These are phyloP conservation scores for Papilio machaon DNA, from an alignment of 1,140 invertebrate species.

Conservation along the genomic window DNA sequence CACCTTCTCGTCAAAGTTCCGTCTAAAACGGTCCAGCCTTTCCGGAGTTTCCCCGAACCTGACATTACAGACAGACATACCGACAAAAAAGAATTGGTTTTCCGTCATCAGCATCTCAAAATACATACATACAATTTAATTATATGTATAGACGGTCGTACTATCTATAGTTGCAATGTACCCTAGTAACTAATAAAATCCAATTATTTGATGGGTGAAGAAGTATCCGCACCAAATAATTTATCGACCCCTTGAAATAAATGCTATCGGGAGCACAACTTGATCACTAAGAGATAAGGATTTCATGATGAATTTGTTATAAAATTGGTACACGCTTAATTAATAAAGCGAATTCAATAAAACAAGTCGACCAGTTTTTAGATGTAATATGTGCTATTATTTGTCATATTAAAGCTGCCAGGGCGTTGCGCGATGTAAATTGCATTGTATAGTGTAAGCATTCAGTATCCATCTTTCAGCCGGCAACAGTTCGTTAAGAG, in stretches of 20 bases:
- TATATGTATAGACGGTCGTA: no score
- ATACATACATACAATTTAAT: no score
- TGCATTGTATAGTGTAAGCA: not conserved
- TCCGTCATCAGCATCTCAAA: no score
- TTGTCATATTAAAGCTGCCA: not conserved
- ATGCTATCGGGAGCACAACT: not conserved
- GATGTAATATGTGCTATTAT: not conserved
- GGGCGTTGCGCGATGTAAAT: not conserved
- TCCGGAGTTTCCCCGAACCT: no score
- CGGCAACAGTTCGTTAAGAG: slow-evolving; percentile 25
- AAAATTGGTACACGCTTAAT: not conserved
- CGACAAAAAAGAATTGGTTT: no score
- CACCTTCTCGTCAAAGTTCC: no score
- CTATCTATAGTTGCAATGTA: no score
- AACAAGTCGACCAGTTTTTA: not conserved
- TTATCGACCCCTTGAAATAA: not conserved
- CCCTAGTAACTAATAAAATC: no score
- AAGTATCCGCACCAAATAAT: not conserved
- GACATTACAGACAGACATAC: no score
- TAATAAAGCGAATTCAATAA: not conserved
- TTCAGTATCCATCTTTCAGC: not conserved
- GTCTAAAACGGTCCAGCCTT: no score
- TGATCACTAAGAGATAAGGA: not conserved
- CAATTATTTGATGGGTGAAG: not conserved
- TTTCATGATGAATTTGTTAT: not conserved